Evolutionary conservation across 2,888 invertebrate species (phyloP).

Genomic region (Lycocerus yunnanus): DNA sequence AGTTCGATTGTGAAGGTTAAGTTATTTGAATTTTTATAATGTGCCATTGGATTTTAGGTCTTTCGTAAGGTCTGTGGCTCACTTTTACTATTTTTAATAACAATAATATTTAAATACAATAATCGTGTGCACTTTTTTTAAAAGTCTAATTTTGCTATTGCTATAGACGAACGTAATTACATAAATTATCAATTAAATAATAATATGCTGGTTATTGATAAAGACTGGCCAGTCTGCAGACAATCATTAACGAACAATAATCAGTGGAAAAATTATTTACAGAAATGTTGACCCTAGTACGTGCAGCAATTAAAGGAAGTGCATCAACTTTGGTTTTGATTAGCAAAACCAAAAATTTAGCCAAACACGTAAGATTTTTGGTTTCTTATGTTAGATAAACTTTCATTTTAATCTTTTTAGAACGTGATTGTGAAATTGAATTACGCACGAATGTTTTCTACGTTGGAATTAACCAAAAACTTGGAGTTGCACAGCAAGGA

Average conservation of each 20-base stretch:
- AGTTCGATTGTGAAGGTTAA: neutral
- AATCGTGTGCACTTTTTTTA: neutral
- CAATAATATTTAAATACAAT: too few relatives aligned
- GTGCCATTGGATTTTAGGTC: neutral
- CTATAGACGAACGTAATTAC: neutral
- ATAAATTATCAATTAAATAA: neutral
- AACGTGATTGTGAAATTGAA: neutral
- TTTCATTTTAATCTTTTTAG: neutral
- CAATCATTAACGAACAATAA: neutral
- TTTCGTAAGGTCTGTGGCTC: neutral
- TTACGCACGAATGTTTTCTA: slow-evolving; percentile 36
- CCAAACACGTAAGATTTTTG: neutral
- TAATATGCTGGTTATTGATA: neutral
- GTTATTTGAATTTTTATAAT: neutral
- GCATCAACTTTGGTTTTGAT: neutral
- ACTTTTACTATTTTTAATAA: neutral
- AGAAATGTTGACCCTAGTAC: neutral
- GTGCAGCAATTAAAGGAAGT: neutral
- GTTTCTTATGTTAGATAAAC: neutral
- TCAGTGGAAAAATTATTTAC: neutral
- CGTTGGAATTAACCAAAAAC: slow-evolving; percentile 51
- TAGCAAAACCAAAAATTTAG: neutral
- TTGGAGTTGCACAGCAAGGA: slow-evolving; percentile 48
- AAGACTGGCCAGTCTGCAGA: neutral
- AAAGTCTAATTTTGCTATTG: neutral